Base-by-base conservation (phyloP, 2,113 vertebrate species). In the Takifugu flavidus region DNA sequence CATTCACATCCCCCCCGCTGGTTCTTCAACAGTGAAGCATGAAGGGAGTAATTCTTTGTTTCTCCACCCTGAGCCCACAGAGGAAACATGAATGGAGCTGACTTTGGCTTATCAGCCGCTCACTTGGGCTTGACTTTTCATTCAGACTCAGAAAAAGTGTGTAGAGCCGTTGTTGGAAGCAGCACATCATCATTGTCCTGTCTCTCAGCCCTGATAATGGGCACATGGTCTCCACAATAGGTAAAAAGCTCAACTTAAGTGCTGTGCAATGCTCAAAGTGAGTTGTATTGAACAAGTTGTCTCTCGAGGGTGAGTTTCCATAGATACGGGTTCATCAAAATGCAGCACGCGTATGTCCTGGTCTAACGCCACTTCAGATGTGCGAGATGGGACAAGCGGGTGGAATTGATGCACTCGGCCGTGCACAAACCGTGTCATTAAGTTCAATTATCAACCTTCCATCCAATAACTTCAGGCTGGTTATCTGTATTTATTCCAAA, bases 261-360 rank as follows among this genome's bases (percentile, higher is more conserved):
- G 78, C 67, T 70, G 67, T 34, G 67, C 56, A 65, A 50, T 25
- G 25, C 68, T 74, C 49, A 65, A 72, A 84, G 73, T 59, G 62
- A 58, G 56, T 70, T 51, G 65, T 63, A 59, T 73, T 68, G 64
- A 78, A 65, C 71, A 53, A 78, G 59, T 60, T 68, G 49, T 50
- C 44, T 52, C 56, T 70, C 1, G 8, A 70, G 69, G 54, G 52
- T 2, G 34, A 25, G 84, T 86, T 80, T 77, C 84, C 74, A 79
- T 82, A 64, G 84, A 49, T 62, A 83, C 76, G 4, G 50, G 49
- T 65, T 70, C 44, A 82, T 86, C 72, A 73, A 53, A 58, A 87
- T 78, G 77, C 76, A 52, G 56, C 28, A 67, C 78, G 80, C 60
- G 20, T 73, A 45, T 8, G 13, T 4, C 50, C 50, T 52, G 1